Base-by-base conservation (phyloP, 2,797 vertebrate genomes). In the Mormyrops boulengeri region DNA sequence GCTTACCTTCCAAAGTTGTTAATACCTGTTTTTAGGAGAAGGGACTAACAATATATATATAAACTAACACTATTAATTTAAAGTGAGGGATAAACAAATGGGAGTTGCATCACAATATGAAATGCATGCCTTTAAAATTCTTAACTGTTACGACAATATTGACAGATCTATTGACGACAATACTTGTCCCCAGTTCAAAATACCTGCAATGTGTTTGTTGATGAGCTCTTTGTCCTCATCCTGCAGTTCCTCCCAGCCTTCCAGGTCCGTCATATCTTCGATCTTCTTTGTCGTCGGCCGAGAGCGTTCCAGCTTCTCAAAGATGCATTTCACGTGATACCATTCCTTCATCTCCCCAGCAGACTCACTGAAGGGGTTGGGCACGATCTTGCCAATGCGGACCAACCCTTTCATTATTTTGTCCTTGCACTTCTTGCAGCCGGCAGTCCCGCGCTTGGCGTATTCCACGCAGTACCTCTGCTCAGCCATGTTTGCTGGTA, bases 311-410 rank as follows among this genome's bases (percentile, higher is more conserved):
- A 99, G 95, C 94, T 99, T 99, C 94, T 99, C 99, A 80, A 99
- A 99, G 1, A 99, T 97, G 90, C 99, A 99, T 91, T 98, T 99
- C 3, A 97, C 94, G 0, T 99, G 99, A 92, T 99, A 98, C 99
- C 99, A 99, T 92, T 99, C 99, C 88, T 99, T 99, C 99, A 99
- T 99, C 47, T 99, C 99, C 0, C 98, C 98, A 0, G 97, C 98
- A 0, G 98, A 98, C 93, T 99, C 98, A 0, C 98, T 98, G 93
- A 99, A 99, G 0, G 99, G 99, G 88, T 99, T 99, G 3, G 99
- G 98, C 1, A 99, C 98, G 0, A 99, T 92, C 92, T 99, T 99
- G 52, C 98, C 98, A 0, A 99, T 98, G 34, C 99, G 97, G 87
- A 97, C 97, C n/a, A 98, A 57, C 0, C 97, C 98, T 91, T 99